Evolutionary conservation across 2,888 invertebrate species (phyloP).

Genomic region (Serripes groenlandicus): DNA sequence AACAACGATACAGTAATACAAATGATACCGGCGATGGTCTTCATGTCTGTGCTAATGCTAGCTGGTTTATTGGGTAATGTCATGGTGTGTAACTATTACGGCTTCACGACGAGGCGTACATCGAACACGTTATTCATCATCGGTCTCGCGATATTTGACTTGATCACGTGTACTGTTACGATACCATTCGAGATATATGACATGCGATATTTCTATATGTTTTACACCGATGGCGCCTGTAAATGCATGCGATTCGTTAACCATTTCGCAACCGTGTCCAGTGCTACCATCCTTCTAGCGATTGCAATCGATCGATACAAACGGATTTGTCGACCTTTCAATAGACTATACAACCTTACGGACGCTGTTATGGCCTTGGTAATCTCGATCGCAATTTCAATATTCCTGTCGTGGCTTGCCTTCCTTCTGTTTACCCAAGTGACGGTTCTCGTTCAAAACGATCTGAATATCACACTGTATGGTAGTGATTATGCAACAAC

Average conservation of each 20-base stretch:
- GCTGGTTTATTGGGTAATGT: constrained; percentile 74
- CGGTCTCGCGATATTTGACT: constrained; percentile 72
- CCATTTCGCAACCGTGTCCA: constrained; percentile 68
- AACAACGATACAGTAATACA: constrained; percentile 68
- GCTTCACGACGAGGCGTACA: constrained; percentile 67
- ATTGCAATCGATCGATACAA: constrained; percentile 76
- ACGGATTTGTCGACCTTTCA: constrained; percentile 77
- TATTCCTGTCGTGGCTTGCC: constrained; percentile 70
- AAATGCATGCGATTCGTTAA: constrained; percentile 69
- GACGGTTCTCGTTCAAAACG: constrained; percentile 59
- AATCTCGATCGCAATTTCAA: constrained; percentile 39
- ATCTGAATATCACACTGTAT: constrained; percentile 31
- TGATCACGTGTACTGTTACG: constrained; percentile 69
- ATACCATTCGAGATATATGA: constrained; percentile 78
- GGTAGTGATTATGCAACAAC: constrained; percentile 76
- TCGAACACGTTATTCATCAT: constrained; percentile 74
- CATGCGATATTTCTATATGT: constrained; percentile 72
- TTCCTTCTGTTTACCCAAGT: constrained; percentile 70
- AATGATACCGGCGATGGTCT: constrained; percentile 72
- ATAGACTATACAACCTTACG: constrained; percentile 66
- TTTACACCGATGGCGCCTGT: constrained; percentile 67
- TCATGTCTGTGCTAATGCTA: constrained; percentile 68
- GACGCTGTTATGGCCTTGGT: constrained; percentile 64
- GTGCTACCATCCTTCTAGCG: constrained; percentile 67
- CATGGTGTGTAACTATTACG: constrained; percentile 72